Evolutionary conservation across 2,113 vertebrate species (phyloP).

Genomic region (Theristicus caerulescens): DNA sequence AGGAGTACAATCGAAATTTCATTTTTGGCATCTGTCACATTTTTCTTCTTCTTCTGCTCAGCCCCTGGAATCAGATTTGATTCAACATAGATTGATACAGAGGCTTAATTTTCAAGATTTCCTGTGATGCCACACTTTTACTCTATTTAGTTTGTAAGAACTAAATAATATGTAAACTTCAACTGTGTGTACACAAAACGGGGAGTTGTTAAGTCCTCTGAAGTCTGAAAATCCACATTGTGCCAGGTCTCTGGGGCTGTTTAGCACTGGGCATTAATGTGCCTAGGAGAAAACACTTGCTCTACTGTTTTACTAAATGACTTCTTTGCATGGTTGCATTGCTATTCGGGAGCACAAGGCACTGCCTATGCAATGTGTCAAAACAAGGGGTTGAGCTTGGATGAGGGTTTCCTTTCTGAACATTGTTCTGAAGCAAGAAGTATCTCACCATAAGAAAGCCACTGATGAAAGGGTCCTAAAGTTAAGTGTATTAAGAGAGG

Average conservation of each 20-base stretch:
- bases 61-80: background rate
- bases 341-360: background rate
- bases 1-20: background rate
- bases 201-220: background rate
- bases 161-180: background rate
- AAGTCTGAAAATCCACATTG: background rate
- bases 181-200: background rate
- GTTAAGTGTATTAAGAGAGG: background rate
- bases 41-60: background rate
- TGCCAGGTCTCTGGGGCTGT: fast-evolving
- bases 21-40: background rate
- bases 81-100: background rate
- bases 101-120: background rate
- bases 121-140: background rate
- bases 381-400: background rate
- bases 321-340: background rate
- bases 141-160: background rate
- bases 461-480: background rate
- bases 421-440: background rate
- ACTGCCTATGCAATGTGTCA: background rate
- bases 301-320: background rate
- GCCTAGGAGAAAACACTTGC: background rate
- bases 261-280: background rate
- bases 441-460: background rate
- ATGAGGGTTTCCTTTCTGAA: background rate